Base-by-base conservation (phyloP, 2,797 vertebrate genomes). In the Gymnothorax javanicus region DNA sequence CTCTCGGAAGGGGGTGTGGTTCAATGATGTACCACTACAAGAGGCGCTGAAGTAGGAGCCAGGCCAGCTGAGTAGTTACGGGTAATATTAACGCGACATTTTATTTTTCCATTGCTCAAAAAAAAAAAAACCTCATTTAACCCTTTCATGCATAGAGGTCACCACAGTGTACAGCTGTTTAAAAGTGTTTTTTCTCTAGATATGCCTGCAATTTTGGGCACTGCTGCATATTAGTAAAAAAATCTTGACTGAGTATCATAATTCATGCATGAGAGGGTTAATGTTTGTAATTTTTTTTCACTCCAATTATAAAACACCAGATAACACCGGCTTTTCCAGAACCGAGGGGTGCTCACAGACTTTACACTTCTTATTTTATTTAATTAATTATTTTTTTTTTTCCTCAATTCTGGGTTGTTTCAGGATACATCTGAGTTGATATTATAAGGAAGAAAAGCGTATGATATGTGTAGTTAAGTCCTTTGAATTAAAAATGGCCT, bases 391-490 rank as follows among this genome's bases (percentile, higher is more conserved):
- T 43, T 43, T 54, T 7, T 3, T 25, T 25, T 69, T 69, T 25
- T 33, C 9, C 75, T 79, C 54, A 79, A 79, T 79, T 17, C 75
- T 79, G 43, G 25, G 27, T 83, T 83, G 57, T 62, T 27, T 60
- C 15, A 83, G 33, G 15, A 6, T 25, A 59, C 20, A 43, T 43
- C 33, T 2, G 62, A 15, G 54, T 82, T 57, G 13, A 33, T 15
- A 60, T 3, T 20, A 25, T 20, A 12, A 33, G 57, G 56, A 57
- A 62, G 20, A 59, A 83, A 59, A 83, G 17, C 12, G 25, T 43
- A 83, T 83, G 4, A 75, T 60, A 83, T 59, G 82, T 62, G 50
- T 62, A 84, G 20, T 27, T 52, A 84, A 84, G 60, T 59, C 7
- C 83, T 50, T 20, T 17, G 60, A 67, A 50, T 52, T 84, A 84